Evolutionary conservation across 2,888 invertebrate species (phyloP), one percentile per base, ranked within the genome.

Genomic region (Hydropsyche betteni): DNA sequence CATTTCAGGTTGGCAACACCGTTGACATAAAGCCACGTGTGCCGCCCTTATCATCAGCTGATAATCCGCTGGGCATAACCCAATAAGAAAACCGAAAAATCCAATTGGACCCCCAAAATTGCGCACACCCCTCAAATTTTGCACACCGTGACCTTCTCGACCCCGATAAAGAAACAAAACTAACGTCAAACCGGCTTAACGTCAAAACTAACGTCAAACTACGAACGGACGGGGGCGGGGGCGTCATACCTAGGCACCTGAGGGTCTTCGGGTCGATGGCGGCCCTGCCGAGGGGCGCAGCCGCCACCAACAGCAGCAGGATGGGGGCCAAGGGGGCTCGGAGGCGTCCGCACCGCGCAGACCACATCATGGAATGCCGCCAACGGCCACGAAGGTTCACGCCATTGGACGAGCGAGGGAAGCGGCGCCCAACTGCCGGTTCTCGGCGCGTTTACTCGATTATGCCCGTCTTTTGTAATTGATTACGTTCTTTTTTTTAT

Each of bases 191-290:
- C n/a, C n/a, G n/a, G n/a, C n/a, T n/a, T n/a, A n/a, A n/a, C n/a
- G n/a, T n/a, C n/a, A n/a, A n/a, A n/a, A 24, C 24, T 24, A 24
- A 24, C 24, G 24, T 24, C 24, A 24, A 24, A 24, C 24, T n/a
- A n/a, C n/a, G n/a, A n/a, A n/a, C n/a, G n/a, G n/a, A n/a, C n/a
- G n/a, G n/a, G n/a, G 44, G 44, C 10, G 64, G 64, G 24, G 33
- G 64, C 10, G 12, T n/a, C 58, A n/a, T 38, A 72, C 72, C 72
- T 38, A 72, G 52, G 61, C 72, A 72, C 24, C 44, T 50, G 58
- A 72, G 72, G 5, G n/a, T 34, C 8, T 55, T 52, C 38, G 72
- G 72, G 44, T 72, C 72, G 58, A 61, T 55, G 36, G 36, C 5
- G 44, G 72, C 72, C 10, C 16, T 3, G 34, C 5, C 69, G 69